Evolutionary conservation across 2,113 vertebrate genomes (phyloP).

Genomic region (Ramphastos sulfuratus): DNA sequence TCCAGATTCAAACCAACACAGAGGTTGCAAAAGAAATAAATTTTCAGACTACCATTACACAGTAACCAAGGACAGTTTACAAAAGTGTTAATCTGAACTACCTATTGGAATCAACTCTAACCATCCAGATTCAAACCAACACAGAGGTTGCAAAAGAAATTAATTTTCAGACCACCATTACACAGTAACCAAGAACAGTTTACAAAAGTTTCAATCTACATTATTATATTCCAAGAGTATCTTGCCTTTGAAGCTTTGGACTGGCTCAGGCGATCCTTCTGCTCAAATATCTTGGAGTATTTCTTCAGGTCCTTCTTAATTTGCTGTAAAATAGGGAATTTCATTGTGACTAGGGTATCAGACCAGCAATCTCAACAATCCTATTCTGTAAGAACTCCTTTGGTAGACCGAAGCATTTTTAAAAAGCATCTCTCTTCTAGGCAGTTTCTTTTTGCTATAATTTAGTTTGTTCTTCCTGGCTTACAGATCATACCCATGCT

Average conservation of each 20-base stretch:
- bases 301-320: slow-evolving; percentile 99
- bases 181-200: neutral
- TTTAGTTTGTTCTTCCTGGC: neutral
- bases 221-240: neutral
- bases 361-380: neutral
- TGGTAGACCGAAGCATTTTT: neutral
- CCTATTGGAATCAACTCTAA: neutral
- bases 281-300: slow-evolving; percentile 99
- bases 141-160: neutral
- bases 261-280: slow-evolving; percentile 98
- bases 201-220: neutral
- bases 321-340: slow-evolving; percentile 75
- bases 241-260: slow-evolving; percentile 98
- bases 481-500: neutral
- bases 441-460: neutral
- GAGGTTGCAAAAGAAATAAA: neutral
- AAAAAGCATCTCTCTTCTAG: neutral
- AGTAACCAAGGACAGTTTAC: neutral
- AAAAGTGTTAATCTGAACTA: neutral
- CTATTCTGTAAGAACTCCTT: neutral
- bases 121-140: neutral
- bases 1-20: neutral
- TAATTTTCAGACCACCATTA: neutral
- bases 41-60: neutral
- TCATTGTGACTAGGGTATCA: neutral